A percentile compares a stretch with the other conserved stretches of the same genome.
These are phyloP conservation scores for Plecturocebus donacophilus DNA, from an alignment of 2,113 vertebrate genomes.

Conservation along the genomic window DNA sequence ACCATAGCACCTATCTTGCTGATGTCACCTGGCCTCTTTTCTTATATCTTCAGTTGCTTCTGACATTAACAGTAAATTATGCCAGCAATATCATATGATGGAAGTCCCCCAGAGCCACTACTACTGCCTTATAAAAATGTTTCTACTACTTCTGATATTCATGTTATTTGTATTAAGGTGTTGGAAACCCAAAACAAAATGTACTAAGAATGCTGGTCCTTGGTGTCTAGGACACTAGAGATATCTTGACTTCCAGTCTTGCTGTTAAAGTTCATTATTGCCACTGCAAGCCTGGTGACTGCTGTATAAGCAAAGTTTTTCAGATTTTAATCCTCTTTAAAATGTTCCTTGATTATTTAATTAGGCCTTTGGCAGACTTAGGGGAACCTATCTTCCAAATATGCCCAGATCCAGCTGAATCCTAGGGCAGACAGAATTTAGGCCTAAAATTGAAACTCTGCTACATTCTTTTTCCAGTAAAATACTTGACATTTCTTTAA, in stretches of 20 bases:
- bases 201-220: not conserved
- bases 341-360: not conserved
- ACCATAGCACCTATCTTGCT: not conserved
- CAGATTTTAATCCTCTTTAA: not conserved
- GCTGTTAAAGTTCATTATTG: not conserved
- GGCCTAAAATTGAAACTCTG: not conserved
- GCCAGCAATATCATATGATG: not conserved
- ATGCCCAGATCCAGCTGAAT: not conserved
- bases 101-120: not conserved
- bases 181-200: not conserved
- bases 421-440: not conserved
- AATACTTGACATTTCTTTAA: not conserved
- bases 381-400: not conserved
- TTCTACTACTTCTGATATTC: not conserved
- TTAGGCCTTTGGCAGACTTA: not conserved
- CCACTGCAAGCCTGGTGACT: too few species aligned
- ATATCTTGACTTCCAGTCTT: not conserved
- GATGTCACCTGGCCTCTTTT: not conserved
- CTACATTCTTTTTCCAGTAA: not conserved
- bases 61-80: constrained; percentile 21
- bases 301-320: not conserved
- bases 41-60: not conserved
- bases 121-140: not conserved
- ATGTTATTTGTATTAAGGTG: not conserved
- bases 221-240: not conserved